These are phyloP conservation scores for Dipus sagitta DNA, from an alignment of 2,797 vertebrate species.

Conservation along the genomic window DNA sequence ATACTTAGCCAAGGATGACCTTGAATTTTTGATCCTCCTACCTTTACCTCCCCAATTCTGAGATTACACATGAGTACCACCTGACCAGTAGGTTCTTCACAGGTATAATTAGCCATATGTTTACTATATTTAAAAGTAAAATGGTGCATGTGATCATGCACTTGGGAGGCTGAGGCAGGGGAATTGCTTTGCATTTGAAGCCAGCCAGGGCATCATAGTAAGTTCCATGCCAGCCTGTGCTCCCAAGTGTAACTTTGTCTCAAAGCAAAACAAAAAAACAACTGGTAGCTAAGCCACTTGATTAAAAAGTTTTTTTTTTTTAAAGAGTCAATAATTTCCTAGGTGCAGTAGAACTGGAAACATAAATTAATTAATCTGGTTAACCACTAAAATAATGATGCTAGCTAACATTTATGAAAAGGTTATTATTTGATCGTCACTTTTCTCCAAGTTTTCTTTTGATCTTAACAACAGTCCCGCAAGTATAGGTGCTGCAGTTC, in stretches of 20 bases:
- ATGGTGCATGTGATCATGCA: not conserved
- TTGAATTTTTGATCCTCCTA: not conserved
- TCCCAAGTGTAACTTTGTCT: not conserved
- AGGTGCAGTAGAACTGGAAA: not conserved
- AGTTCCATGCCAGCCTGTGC: not conserved
- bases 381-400: slow-evolving; percentile 48
- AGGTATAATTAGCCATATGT: slow-evolving; percentile 40
- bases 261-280: not conserved
- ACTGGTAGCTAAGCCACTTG: slow-evolving; percentile 49
- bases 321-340: not conserved
- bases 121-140: slow-evolving; percentile 37
- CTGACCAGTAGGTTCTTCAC: slow-evolving; percentile 24
- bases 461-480: not conserved
- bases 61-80: not conserved
- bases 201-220: no score
- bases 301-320: slow-evolving; percentile 4
- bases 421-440: slow-evolving; percentile 18
- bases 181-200: not conserved
- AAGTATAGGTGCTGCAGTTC: slow-evolving; percentile 10
- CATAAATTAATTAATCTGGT: slow-evolving; percentile 63
- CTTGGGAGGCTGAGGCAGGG: not conserved
- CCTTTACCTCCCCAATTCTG: not conserved
- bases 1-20: not conserved
- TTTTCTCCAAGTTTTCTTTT: not conserved
- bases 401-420: slow-evolving; percentile 40